Conservation (phyloP, 2,888 invertebrate species). For the Dryobota labecula region DNA sequence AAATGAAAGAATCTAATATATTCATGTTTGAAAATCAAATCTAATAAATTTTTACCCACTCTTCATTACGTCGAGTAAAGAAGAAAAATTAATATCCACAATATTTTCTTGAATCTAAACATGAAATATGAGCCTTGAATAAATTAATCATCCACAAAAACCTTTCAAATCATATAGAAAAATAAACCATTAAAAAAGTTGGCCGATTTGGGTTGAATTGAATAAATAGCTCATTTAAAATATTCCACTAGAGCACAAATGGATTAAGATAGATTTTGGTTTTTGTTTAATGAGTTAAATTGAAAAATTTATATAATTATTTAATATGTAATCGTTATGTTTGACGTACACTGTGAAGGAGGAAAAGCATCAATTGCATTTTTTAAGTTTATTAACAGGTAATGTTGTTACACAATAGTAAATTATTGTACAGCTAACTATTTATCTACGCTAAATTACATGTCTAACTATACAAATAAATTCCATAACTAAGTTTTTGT, state of each 20-base stretch:
- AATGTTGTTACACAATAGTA: too few relatives aligned
- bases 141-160: conserved; percentile 4
- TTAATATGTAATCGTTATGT: not conserved
- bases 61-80: not conserved
- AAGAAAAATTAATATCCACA: not conserved
- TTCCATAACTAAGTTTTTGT: too few relatives aligned
- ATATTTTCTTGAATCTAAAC: conserved; percentile 12
- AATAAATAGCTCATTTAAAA: not conserved
- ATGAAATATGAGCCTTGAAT: conserved; percentile 7
- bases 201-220: too few relatives aligned
- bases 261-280: not conserved
- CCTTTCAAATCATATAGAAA: not conserved
- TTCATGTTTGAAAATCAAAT: conserved; percentile 6
- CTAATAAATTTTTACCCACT: not conserved
- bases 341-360: not conserved
- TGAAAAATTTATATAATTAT: too few relatives aligned
- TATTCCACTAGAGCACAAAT: not conserved
- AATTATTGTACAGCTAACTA: too few relatives aligned
- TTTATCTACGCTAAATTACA: too few relatives aligned
- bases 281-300: not conserved
- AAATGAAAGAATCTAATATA: not conserved
- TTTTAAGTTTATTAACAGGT: too few relatives aligned
- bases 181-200: not conserved
- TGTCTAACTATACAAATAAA: too few relatives aligned
- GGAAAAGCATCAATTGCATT: too few relatives aligned